A percentile compares a stretch with the other conserved stretches of the same genome.
Evolutionary conservation across 2,797 vertebrate species (phyloP).

Genomic region (Phoebastria nigripes): DNA sequence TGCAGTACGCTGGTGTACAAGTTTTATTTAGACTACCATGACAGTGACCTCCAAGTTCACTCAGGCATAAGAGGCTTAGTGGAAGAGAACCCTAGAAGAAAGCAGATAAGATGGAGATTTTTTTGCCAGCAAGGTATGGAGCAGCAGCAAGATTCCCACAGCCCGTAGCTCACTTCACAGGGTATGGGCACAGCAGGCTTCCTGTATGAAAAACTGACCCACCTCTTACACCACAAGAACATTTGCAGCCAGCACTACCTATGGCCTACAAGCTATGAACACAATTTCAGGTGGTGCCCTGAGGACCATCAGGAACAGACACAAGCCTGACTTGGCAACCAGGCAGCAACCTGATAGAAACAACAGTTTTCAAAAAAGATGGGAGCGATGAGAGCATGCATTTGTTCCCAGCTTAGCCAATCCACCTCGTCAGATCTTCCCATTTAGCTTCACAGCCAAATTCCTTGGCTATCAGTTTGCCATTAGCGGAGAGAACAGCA

Average conservation of each 20-base stretch:
- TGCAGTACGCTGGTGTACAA: background rate
- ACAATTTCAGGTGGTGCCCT: background rate
- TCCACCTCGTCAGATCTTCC: background rate
- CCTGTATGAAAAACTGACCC: background rate
- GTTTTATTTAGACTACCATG: background rate
- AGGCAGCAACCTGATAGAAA: background rate
- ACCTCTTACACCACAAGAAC: too few species aligned
- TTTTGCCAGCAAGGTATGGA: background rate
- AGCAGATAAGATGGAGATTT: background rate
- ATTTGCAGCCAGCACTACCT: background rate
- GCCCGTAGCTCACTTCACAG: background rate
- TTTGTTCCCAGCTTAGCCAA: background rate
- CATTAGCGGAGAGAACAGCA: background rate
- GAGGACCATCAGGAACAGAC: background rate
- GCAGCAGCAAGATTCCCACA: background rate
- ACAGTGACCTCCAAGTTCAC: background rate
- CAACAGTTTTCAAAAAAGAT: background rate
- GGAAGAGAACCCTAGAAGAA: background rate
- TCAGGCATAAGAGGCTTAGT: too few species aligned
- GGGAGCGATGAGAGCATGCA: background rate
- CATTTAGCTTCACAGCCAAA: background rate
- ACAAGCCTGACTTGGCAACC: background rate
- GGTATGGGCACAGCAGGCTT: background rate
- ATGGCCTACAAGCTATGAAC: too few species aligned
- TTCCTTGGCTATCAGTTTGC: background rate